Conservation (phyloP, 1,140 invertebrate species). For the Danaus melanippus region DNA sequence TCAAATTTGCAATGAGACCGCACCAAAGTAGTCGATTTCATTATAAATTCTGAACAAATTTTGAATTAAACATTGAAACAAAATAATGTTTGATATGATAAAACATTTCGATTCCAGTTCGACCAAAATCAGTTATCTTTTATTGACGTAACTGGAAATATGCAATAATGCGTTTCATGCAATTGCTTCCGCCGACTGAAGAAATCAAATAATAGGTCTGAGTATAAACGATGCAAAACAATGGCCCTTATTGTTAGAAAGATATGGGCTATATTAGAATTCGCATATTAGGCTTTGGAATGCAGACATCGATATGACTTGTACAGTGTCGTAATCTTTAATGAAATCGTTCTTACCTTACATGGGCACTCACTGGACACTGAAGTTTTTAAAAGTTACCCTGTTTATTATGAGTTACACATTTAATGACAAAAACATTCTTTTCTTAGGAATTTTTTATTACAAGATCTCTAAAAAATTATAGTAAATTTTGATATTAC, state of each 20-base stretch:
- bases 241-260: slow-evolving; percentile 4
- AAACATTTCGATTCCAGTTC: neutral
- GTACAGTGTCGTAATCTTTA: slow-evolving; percentile 23
- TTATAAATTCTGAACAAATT: no score
- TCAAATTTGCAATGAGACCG: no score
- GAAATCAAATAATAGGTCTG: slow-evolving; percentile 39
- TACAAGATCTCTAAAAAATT: no score
- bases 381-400: slow-evolving; percentile 4
- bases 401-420: slow-evolving; percentile 3
- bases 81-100: slow-evolving; percentile 2
- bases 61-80: neutral
- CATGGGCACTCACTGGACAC: no score
- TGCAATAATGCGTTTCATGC: slow-evolving; percentile 34
- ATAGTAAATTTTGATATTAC: no score
- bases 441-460: no score
- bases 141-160: slow-evolving; percentile 27
- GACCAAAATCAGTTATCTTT: slow-evolving; percentile 22
- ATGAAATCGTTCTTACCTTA: slow-evolving; percentile 21
- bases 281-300: slow-evolving; percentile 16
- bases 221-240: slow-evolving; percentile 9
- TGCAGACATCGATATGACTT: slow-evolving; percentile 28
- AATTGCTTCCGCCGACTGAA: slow-evolving; percentile 43
- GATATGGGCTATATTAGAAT: slow-evolving; percentile 11
- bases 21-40: no score
- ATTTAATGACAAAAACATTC: neutral